phyloP scores from a whole-genome alignment of 2,113 vertebrate genomes.

The Fregetta grallaria region DNA sequence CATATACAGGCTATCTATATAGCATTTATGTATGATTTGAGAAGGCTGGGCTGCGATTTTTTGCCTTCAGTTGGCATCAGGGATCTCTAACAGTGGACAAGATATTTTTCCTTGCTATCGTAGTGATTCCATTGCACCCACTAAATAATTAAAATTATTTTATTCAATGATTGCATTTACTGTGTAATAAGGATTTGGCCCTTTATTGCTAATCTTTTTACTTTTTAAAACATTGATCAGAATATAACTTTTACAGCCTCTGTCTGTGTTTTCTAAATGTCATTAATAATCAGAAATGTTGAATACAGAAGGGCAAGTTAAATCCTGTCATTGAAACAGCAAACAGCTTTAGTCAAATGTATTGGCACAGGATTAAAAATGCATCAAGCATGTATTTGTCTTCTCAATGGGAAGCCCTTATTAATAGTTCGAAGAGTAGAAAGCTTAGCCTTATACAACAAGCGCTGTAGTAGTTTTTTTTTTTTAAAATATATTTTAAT shows the following conservation, averaged over 20 bases:
- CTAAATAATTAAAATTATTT: not conserved
- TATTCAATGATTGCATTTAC: not conserved
- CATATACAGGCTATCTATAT: not conserved
- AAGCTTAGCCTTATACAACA: conserved; percentile 79
- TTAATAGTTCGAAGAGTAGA: conserved; percentile 84
- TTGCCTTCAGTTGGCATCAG: not conserved
- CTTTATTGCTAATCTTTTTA: not conserved
- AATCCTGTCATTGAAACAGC: conserved; percentile 85
- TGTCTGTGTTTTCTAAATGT: conserved; percentile 72
- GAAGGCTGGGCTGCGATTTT: not conserved
- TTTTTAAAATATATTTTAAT: conserved; percentile 78
- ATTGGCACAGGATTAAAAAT: conserved; percentile 87
- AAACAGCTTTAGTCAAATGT: conserved; percentile 86
- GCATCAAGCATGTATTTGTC: conserved; percentile 85
- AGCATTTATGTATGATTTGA: not conserved
- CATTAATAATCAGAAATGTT: conserved; percentile 76
- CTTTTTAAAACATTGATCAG: not conserved
- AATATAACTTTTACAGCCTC: conserved; percentile 54
- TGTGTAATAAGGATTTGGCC: not conserved
- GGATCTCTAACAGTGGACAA: not conserved
- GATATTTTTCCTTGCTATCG: not conserved
- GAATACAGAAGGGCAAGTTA: conserved; percentile 79
- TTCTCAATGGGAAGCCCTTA: conserved; percentile 83
- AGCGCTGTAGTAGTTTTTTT: conserved; percentile 59
- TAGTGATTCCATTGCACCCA: not conserved